Conservation (phyloP, 2,113 vertebrate species). For the Nibea albiflora region DNA sequence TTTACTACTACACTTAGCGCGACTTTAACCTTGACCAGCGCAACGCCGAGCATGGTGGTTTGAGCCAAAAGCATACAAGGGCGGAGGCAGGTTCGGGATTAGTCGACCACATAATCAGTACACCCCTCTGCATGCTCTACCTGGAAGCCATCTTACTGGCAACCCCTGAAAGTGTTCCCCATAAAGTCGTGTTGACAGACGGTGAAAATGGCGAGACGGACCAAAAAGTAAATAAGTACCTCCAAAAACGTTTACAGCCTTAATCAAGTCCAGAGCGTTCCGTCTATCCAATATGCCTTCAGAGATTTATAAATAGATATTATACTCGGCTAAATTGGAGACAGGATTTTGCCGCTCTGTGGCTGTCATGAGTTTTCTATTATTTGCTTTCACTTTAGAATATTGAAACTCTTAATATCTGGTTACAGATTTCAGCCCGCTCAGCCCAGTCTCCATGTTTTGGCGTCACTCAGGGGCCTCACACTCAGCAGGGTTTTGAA, state of each 20-base stretch:
- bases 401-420: slow-evolving; percentile 83
- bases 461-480: slow-evolving; percentile 67
- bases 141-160: slow-evolving; percentile 72
- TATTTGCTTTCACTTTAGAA: slow-evolving; percentile 81
- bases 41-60: slow-evolving; percentile 29
- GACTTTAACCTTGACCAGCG: slow-evolving; percentile 74
- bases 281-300: slow-evolving; percentile 74
- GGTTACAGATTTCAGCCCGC: slow-evolving; percentile 79
- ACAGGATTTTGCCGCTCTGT: slow-evolving; percentile 77
- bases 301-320: slow-evolving; percentile 85
- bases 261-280: slow-evolving; percentile 85
- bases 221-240: slow-evolving; percentile 81
- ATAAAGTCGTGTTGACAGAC: slow-evolving; percentile 77
- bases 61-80: slow-evolving; percentile 58
- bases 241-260: slow-evolving; percentile 78
- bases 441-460: slow-evolving; percentile 73
- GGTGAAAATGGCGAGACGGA: slow-evolving; percentile 74
- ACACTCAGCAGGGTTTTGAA: slow-evolving; percentile 71
- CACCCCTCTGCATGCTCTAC: slow-evolving; percentile 54
- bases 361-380: slow-evolving; percentile 84
- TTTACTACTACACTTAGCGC: slow-evolving; percentile 75
- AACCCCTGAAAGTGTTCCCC: slow-evolving; percentile 69
- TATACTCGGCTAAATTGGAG: slow-evolving; percentile 81
- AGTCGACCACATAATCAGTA: slow-evolving; percentile 76
- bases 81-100: slow-evolving; percentile 66